Percentiles rank a stretch among this genome's conserved stretches.
Conservation (phyloP, 2,888 invertebrate species). For the Campoplex nolae region DNA sequence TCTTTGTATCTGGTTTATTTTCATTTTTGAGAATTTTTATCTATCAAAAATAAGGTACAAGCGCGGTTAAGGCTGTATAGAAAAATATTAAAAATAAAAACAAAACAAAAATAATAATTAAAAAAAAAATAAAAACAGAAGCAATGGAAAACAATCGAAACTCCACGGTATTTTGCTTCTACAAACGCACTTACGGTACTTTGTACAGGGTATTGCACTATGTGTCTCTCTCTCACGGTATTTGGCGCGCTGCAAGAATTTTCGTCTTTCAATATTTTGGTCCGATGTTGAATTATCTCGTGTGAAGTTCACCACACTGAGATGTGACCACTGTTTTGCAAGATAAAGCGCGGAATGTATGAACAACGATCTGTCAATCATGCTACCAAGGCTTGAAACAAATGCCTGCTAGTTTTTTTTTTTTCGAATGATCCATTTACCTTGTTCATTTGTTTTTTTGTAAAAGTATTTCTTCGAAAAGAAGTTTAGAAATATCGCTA, state of each 20-base stretch:
- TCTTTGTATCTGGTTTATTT: conserved; percentile 5
- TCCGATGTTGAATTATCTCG: not conserved
- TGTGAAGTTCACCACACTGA: conserved; percentile 5
- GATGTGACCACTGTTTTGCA: conserved; percentile 2
- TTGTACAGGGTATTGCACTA: conserved; percentile 84
- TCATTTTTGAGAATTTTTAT: not conserved
- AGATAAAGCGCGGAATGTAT: conserved; percentile 9
- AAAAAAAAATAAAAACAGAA: conserved; percentile 5
- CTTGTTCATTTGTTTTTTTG: too few relatives aligned
- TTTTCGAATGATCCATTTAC: not conserved
- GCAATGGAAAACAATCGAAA: conserved; percentile 27
- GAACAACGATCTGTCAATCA: not conserved
- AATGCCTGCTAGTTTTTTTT: not conserved
- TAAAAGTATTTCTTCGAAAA: too few relatives aligned
- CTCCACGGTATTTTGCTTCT: conserved; percentile 49
- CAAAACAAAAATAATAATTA: not conserved
- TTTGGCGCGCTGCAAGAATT: conserved; percentile 65
- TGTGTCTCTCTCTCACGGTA: conserved; percentile 63
- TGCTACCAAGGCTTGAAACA: too few relatives aligned
- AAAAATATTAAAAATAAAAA: not conserved
- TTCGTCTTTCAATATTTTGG: conserved; percentile 22
- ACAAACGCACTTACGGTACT: conserved; percentile 81
- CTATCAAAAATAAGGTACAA: conserved; percentile 46
- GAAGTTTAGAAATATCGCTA: not conserved
- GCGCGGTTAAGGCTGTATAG: conserved; percentile 45